A percentile compares a stretch with the other conserved stretches of the same genome.
phyloP scores from a whole-genome alignment of 2,113 vertebrate genomes.

The Junco hyemalis region DNA sequence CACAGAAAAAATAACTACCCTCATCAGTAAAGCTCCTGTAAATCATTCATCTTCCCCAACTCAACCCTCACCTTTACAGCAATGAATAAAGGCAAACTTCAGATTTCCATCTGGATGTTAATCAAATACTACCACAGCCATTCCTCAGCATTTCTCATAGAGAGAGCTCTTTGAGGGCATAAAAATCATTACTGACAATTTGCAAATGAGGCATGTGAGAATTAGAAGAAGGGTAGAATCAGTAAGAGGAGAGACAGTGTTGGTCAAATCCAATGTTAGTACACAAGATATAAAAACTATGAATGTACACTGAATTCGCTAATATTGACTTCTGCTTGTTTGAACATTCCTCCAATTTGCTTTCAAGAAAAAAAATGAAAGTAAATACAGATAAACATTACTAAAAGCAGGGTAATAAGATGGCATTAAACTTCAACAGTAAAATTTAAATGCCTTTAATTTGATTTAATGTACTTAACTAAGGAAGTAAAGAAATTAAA shows the following conservation, averaged over 20 bases:
- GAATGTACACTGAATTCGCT: neutral
- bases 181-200: neutral
- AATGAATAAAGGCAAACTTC: neutral
- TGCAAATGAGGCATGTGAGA: neutral
- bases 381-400: neutral
- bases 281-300: neutral
- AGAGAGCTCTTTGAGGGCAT: neutral
- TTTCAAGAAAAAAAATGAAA: neutral
- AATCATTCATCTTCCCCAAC: neutral
- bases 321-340: neutral
- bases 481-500: neutral
- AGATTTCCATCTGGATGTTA: neutral
- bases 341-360: neutral
- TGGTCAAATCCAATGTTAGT: neutral
- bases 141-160: neutral
- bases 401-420: neutral
- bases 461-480: conserved; percentile 17
- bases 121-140: neutral
- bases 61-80: neutral
- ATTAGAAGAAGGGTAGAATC: neutral
- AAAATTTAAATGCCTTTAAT: conserved; percentile 1
- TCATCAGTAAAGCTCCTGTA: neutral
- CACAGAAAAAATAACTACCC: neutral
- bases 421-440: neutral
- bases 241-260: neutral